Evolutionary conservation across 2,797 vertebrate genomes (phyloP), one percentile per base, ranked within the genome.

Genomic region (Mallotus villosus): DNA sequence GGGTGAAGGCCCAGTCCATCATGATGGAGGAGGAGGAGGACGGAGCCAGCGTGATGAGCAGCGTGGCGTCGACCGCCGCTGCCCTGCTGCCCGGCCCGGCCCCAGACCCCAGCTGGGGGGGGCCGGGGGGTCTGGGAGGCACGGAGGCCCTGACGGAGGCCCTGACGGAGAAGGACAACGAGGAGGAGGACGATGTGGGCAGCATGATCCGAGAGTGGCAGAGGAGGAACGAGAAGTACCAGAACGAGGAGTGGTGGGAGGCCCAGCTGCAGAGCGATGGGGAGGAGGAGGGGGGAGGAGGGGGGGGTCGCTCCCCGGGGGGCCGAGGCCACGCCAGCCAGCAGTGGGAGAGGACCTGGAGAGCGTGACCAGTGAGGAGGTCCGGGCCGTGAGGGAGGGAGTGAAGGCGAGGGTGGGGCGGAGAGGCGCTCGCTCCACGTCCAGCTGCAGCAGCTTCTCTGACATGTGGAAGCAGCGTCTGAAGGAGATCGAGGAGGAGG

Each of bases 11-110:
- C 0, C 93, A 90, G 8, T 94, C 93, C 71, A 96, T 98, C 82
- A 91, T 90, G 34, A 93, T 97, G 83, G 96, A 98, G 71, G 95
- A 99, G 83, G 96, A 99, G 87, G 95, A 95, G 37, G 97, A 98
- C 1, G 84, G 81, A 3, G 49, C 85, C 57, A 99, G 97, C 53
- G 80, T 93, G 51, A 93, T 97, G 86, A 94, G 94, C 68, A 95
- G 92, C 14, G 72, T 93, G 0, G 91, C 93, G 0, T 91, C 92
- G 0, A 91, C 91, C 0, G 87, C 92, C 0, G 90, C 89, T 0
- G 83, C 90, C 0, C 81, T 90, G 4, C 78, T 57, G 37, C 82
- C 62, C 0, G 82, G 84, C 4, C 0, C 69, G 2, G 9, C 41
- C 11, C 41, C 41, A 46, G 2, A 1, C 9, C 12, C 41, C 41